phyloP scores from a whole-genome alignment of 2,113 vertebrate genomes.

The Clupea harengus region DNA sequence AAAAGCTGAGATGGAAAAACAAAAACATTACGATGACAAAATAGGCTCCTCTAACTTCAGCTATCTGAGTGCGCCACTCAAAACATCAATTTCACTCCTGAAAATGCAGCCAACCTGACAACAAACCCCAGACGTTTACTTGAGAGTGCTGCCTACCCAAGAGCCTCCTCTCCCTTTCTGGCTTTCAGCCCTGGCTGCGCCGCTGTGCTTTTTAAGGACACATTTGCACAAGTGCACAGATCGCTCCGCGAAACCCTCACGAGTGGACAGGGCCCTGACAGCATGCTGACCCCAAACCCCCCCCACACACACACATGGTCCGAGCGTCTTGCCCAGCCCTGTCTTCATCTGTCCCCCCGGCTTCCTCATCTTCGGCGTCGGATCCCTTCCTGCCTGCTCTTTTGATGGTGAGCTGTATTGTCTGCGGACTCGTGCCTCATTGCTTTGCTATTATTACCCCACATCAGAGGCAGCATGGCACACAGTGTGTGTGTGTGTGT shows the following conservation, averaged over 20 bases:
- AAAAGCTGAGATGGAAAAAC: neutral
- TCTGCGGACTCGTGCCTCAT: constrained; percentile 45
- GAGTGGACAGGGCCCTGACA: neutral
- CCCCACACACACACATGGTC: neutral
- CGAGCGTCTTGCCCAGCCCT: neutral
- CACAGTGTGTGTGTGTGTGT: neutral
- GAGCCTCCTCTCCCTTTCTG: neutral
- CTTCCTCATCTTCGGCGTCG: neutral
- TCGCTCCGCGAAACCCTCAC: neutral
- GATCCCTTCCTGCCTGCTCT: constrained; percentile 39
- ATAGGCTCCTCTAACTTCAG: neutral
- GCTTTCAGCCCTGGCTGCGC: neutral
- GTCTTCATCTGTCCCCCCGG: neutral
- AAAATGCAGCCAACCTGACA: neutral
- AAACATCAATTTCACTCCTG: constrained; percentile 2
- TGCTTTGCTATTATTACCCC: constrained; percentile 51
- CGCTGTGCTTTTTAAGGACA: constrained; percentile 14
- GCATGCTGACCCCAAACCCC: neutral
- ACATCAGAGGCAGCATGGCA: constrained; percentile 44
- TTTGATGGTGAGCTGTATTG: constrained; percentile 56
- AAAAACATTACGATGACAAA: neutral
- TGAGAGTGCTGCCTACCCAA: neutral
- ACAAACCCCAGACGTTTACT: neutral
- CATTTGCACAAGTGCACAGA: neutral
- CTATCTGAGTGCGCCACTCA: neutral